Evolutionary conservation across 1,140 invertebrate genomes (phyloP).

Genomic region (Gonatopus flavifemur): DNA sequence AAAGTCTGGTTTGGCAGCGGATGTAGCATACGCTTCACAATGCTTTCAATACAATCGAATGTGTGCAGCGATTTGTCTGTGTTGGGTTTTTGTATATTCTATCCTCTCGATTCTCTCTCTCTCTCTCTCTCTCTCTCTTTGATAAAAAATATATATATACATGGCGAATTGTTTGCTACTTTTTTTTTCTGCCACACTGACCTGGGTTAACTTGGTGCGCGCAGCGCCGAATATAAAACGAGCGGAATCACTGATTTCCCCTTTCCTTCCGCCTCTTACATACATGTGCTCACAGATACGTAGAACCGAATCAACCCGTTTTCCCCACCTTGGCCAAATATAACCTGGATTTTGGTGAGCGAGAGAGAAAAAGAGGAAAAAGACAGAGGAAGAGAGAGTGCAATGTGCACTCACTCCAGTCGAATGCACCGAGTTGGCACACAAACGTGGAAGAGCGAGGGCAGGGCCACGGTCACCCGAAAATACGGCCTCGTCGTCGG

Average conservation of each 20-base stretch:
- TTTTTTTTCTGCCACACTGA: conserved; percentile 52
- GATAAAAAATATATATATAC: no score
- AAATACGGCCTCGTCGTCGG: conserved; percentile 43
- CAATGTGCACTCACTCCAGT: conserved; percentile 1
- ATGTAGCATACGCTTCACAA: conserved; percentile 16
- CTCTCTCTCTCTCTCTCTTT: no score
- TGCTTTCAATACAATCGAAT: no score
- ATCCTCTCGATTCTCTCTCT: no score
- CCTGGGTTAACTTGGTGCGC: conserved; percentile 53
- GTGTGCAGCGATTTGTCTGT: no score
- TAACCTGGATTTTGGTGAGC: background rate
- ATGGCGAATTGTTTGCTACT: no score
- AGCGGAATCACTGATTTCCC: conserved; percentile 40
- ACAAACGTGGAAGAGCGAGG: conserved; percentile 38
- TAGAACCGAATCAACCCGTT: no score
- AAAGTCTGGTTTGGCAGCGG: conserved; percentile 26
- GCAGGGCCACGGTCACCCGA: conserved; percentile 53
- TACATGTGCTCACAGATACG: background rate
- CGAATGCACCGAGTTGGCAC: conserved; percentile 39
- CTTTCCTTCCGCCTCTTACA: conserved; percentile 6
- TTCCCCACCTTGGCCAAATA: no score
- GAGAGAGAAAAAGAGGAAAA: background rate
- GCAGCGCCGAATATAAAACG: conserved; percentile 54
- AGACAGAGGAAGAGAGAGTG: background rate
- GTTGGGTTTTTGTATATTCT: no score